Conservation (phyloP, 2,797 vertebrate genomes). For the Podarcis siculus region DNA sequence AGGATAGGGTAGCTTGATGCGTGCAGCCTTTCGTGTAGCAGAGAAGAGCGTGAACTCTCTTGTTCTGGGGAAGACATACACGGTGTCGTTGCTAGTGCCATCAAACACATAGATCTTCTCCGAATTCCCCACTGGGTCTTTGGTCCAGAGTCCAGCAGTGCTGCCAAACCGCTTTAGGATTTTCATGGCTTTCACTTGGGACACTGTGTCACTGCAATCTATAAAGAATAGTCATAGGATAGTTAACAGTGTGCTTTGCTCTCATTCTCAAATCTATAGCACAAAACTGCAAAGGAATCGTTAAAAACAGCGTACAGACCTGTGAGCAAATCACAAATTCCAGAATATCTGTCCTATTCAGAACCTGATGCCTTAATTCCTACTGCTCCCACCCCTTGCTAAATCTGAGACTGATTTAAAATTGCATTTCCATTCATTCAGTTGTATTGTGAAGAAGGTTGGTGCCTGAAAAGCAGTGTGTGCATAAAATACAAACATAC, state of each 20-base stretch:
- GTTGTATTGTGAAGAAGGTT: background rate
- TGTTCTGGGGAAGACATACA: conserved; percentile 87
- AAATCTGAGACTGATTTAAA: background rate
- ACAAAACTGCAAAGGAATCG: background rate
- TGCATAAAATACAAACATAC: background rate
- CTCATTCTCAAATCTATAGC: background rate
- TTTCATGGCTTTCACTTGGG: conserved; percentile 92
- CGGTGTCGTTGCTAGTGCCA: conserved; percentile 83
- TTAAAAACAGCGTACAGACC: background rate
- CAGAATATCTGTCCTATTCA: background rate
- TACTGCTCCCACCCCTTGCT: background rate
- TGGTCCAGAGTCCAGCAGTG: conserved; percentile 90
- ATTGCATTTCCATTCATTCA: background rate
- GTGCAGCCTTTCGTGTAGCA: conserved; percentile 78
- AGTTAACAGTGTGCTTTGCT: background rate
- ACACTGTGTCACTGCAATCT: conserved; percentile 93
- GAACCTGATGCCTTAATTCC: background rate
- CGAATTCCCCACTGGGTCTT: conserved; percentile 82
- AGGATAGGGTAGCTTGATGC: conserved; percentile 85
- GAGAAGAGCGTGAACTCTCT: conserved; percentile 86
- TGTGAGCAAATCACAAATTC: background rate
- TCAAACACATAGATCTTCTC: conserved; percentile 93
- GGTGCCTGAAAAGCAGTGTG: background rate
- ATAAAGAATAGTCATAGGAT: conserved; percentile 29
- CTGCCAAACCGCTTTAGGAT: conserved; percentile 91